Evolutionary conservation across 2,797 vertebrate species (phyloP), one percentile per base, ranked within the genome.

Genomic region (Gobionotothen gibberifrons): DNA sequence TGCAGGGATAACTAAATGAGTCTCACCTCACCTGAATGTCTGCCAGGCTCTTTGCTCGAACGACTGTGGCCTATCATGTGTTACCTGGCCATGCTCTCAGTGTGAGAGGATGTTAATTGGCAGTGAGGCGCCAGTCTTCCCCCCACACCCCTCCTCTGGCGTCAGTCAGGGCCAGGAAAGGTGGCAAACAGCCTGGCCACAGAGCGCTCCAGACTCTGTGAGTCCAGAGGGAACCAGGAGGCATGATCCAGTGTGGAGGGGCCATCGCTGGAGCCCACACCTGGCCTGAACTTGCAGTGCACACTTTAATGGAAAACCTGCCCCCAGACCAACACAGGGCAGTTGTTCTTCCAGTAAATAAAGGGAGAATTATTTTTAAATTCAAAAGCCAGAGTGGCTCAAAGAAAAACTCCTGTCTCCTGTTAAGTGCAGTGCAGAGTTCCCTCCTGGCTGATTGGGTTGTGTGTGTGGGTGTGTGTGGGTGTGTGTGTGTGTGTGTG

Each of bases 81-180:
- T 90, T 90, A 93, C 90, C 90, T 93, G 90, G 85, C 83, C 36
- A 29, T 73, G 74, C 72, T 79, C 84, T 84, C 78, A 61, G 79
- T 65, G 73, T 82, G 88, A 87, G 88, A 85, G 79, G 79, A 90
- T 57, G 85, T 83, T 90, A 92, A 93, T 89, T 92, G 83, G 84
- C 36, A 40, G 72, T 74, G 84, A 90, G 89, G 90, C 89, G 85
- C 90, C 91, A 91, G 85, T 86, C 82, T 82, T 83, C 51, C 78
- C 43, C 32, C 82, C 64, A 40, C 29, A 42, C 57, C 73, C 55
- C 65, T 78, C 73, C 73, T 52, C 76, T 78, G 81, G 83, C 83
- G 57, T 88, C 87, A 74, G 76, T 43, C 71, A 4, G 74, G 76
- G 88, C 87, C 89, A 93, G 83, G 82, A 89, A 84, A 89, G 84